Percentiles rank a stretch among this genome's conserved stretches.
phyloP scores from a whole-genome alignment of 2,797 vertebrate genomes.

The Brachymystax lenok region DNA sequence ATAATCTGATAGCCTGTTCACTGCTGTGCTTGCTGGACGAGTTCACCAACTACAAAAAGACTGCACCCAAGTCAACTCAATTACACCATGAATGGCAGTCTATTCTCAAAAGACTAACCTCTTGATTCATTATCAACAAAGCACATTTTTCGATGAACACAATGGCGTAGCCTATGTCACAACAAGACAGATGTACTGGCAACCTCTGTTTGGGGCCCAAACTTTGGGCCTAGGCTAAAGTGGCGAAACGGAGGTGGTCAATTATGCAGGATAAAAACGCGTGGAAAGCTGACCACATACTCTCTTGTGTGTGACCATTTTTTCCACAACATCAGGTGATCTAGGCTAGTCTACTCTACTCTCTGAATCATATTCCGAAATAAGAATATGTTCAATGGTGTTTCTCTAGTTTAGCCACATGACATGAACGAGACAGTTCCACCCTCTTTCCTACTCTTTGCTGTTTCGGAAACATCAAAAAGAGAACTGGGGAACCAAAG shows the following conservation, averaged over 20 bases:
- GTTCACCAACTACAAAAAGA: conserved; percentile 33
- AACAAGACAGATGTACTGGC: neutral
- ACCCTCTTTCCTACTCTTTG: conserved; percentile 51
- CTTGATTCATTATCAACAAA: neutral
- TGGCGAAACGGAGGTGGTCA: neutral
- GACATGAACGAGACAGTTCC: conserved; percentile 15
- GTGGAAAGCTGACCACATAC: neutral
- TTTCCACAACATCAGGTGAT: conserved; percentile 14
- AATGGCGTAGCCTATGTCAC: neutral
- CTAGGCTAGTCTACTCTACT: conserved; percentile 26
- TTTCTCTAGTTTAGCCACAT: neutral
- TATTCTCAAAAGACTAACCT: neutral
- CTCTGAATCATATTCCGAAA: conserved; percentile 33
- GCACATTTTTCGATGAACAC: neutral
- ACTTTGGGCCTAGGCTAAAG: neutral
- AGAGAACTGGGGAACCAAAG: neutral
- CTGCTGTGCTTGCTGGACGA: conserved; percentile 32
- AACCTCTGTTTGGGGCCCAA: neutral
- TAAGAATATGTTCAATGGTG: neutral
- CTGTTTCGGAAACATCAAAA: neutral
- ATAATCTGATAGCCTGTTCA: conserved; percentile 20
- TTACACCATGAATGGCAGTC: conserved; percentile 18
- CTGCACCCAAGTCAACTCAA: conserved; percentile 10
- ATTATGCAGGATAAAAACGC: neutral
- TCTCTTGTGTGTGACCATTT: conserved; percentile 22